Conservation (phyloP, 1,140 invertebrate genomes). For the Nasonia longicornis region DNA sequence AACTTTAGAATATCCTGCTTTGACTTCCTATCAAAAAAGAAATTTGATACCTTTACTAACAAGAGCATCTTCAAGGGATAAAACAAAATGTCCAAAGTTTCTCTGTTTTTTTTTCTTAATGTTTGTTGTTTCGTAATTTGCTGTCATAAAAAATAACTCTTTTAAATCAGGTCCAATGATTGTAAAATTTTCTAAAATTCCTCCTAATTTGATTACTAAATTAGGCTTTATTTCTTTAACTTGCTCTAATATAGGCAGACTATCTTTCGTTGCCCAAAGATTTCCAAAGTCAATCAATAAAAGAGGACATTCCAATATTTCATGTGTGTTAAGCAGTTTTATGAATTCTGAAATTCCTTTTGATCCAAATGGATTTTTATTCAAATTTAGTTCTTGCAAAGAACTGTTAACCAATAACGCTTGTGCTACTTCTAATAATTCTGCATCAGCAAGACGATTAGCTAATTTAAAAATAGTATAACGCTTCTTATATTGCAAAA, state of each 20-base stretch:
- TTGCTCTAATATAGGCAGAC: constrained; percentile 55
- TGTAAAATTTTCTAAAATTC: constrained; percentile 65
- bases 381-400: constrained; percentile 55
- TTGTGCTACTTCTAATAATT: constrained; percentile 52
- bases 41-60: constrained; percentile 48
- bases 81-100: constrained; percentile 65
- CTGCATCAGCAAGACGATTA: constrained; percentile 56
- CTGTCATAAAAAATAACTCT: constrained; percentile 65
- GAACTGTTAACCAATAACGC: constrained; percentile 54
- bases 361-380: constrained; percentile 58
- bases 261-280: constrained; percentile 61
- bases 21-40: constrained; percentile 27
- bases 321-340: constrained; percentile 42
- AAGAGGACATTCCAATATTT: constrained; percentile 51
- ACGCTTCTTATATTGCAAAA: neutral
- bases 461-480: constrained; percentile 49
- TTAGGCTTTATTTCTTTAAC: constrained; percentile 54
- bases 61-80: constrained; percentile 52
- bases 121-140: constrained; percentile 64
- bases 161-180: constrained; percentile 63
- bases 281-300: constrained; percentile 63
- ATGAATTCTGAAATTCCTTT: constrained; percentile 55
- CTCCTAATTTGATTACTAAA: constrained; percentile 61
- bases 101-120: constrained; percentile 62
- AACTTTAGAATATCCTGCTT: constrained; percentile 12